Conservation (phyloP, 2,888 invertebrate genomes). For the Ametastegia equiseti region DNA sequence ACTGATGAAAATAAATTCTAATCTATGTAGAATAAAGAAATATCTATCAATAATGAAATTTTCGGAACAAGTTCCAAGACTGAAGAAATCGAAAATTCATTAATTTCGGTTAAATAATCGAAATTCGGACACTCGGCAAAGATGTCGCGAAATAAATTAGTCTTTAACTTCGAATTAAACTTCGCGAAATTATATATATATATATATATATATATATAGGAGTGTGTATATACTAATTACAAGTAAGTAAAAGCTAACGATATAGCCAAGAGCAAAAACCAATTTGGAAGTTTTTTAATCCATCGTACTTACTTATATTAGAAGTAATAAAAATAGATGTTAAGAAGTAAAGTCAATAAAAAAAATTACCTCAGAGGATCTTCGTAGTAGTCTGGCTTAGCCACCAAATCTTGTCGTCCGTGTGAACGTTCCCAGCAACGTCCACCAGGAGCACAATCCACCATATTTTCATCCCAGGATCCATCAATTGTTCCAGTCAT, state of each 20-base stretch:
- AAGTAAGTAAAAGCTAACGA: neutral
- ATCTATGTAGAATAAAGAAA: too few relatives aligned
- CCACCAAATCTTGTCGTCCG: conserved; percentile 45
- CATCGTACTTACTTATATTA: too few relatives aligned
- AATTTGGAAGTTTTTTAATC: neutral
- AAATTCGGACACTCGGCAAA: neutral
- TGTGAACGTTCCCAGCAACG: conserved; percentile 65
- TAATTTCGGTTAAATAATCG: neutral
- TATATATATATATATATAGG: too few relatives aligned
- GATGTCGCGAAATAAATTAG: neutral
- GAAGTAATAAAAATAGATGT: neutral
- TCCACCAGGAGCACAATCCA: conserved; percentile 59
- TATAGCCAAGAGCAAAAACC: neutral
- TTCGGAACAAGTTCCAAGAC: neutral
- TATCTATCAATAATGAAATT: too few relatives aligned
- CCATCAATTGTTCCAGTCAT: conserved; percentile 2
- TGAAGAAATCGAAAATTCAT: neutral
- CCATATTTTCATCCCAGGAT: conserved; percentile 46
- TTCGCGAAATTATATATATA: too few relatives aligned
- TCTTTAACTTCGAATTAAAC: too few relatives aligned
- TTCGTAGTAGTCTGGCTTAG: conserved; percentile 36
- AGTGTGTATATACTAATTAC: too few relatives aligned
- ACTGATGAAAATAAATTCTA: too few relatives aligned
- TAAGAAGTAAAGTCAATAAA: neutral
- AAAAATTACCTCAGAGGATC: conserved; percentile 23